phyloP scores from a whole-genome alignment of 2,888 invertebrate genomes.

The Pinctada fucata region DNA sequence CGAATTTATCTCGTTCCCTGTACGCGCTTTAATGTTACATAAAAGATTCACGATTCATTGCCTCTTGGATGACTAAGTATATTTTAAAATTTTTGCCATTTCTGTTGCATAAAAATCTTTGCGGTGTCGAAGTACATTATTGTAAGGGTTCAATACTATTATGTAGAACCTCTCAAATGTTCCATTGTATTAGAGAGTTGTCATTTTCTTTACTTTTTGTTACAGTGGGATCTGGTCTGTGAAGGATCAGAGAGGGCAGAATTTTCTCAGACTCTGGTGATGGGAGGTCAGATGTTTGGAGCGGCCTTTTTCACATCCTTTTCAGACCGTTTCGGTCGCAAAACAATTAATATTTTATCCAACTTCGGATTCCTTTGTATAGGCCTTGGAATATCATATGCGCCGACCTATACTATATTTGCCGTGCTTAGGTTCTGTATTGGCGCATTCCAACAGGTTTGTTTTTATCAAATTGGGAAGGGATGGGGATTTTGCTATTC shows the following conservation, averaged over 20 bases:
- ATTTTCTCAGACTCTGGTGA: constrained; percentile 65
- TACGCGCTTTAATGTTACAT: too few species aligned
- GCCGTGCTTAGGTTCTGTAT: constrained; percentile 45
- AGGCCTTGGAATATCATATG: constrained; percentile 44
- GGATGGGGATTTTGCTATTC: too few species aligned
- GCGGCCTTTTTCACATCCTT: constrained; percentile 63
- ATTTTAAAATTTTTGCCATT: too few species aligned
- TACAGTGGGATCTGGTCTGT: constrained; percentile 68
- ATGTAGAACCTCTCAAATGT: too few species aligned
- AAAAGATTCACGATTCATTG: too few species aligned
- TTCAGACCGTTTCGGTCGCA: constrained; percentile 59
- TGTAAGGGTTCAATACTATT: too few species aligned
- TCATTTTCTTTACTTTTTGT: constrained; percentile 5
- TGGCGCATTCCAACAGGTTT: constrained; percentile 51
- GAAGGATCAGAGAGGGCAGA: constrained; percentile 59
- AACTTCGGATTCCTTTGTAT: constrained; percentile 42
- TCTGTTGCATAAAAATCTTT: too few species aligned
- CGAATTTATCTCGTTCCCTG: too few species aligned
- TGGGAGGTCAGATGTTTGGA: constrained; percentile 66
- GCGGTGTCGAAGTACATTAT: too few species aligned
- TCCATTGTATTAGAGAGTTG: neutral
- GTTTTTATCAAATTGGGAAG: too few species aligned
- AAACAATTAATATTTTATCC: constrained; percentile 43
- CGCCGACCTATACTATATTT: constrained; percentile 45
- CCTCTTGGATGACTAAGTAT: too few species aligned